Percentiles rank a stretch among this genome's conserved stretches.
Conservation (phyloP, 2,888 invertebrate genomes). For the Platycheirus albimanus region DNA sequence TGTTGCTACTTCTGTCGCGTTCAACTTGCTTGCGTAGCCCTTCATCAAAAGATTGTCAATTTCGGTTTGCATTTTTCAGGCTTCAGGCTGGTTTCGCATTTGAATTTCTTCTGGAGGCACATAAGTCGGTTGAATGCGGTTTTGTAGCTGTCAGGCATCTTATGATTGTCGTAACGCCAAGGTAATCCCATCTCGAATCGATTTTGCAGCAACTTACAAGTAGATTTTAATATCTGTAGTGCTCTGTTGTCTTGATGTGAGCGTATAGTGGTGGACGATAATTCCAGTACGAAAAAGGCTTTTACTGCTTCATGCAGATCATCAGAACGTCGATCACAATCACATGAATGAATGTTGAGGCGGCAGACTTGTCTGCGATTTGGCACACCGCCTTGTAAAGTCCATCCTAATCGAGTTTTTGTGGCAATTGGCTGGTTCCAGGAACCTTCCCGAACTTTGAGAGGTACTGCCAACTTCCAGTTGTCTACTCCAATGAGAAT, state of each 20-base stretch:
- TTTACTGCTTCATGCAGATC: constrained; percentile 60
- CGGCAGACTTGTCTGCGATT: background rate
- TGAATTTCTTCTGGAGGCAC: no score
- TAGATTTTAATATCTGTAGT: constrained; percentile 42
- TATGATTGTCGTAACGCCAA: constrained; percentile 54
- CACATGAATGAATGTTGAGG: constrained; percentile 56
- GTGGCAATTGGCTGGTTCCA: no score
- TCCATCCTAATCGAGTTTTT: constrained; percentile 60
- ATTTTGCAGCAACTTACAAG: background rate
- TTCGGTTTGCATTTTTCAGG: constrained; percentile 55
- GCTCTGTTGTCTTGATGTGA: constrained; percentile 60
- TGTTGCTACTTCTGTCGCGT: no score
- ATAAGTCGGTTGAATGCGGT: no score
- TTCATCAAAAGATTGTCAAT: constrained; percentile 57
- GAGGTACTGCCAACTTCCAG: constrained; percentile 43
- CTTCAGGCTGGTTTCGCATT: constrained; percentile 28
- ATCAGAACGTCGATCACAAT: no score
- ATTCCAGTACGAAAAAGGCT: constrained; percentile 54
- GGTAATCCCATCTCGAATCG: constrained; percentile 42
- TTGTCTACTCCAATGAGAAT: constrained; percentile 49
- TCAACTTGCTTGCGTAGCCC: constrained; percentile 32
- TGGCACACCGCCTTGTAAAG: constrained; percentile 52
- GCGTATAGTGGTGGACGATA: constrained; percentile 44
- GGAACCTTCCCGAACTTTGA: constrained; percentile 57
- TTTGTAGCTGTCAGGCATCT: constrained; percentile 34